Percentiles rank a stretch among this genome's conserved stretches.
Conservation (phyloP, 2,113 vertebrate species). For the Mesocricetus auratus region DNA sequence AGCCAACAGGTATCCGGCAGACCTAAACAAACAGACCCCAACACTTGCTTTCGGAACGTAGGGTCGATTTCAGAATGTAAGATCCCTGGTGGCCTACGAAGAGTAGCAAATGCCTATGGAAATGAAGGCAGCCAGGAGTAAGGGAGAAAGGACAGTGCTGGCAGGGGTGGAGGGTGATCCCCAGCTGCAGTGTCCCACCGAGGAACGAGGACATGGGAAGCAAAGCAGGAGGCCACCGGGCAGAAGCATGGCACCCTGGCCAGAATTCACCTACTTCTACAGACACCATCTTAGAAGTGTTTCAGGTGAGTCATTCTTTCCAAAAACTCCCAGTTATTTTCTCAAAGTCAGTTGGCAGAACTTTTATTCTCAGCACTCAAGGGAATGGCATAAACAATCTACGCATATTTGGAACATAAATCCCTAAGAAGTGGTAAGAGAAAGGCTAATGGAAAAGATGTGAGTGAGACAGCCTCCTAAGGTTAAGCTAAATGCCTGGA, state of each 20-base stretch:
- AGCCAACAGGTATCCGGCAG: not conserved
- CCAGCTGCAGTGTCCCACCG: too few species aligned
- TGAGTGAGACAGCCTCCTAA: not conserved
- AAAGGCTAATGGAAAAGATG: not conserved
- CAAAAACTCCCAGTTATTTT: not conserved
- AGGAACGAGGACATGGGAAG: not conserved
- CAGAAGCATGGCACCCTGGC: not conserved
- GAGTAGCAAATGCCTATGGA: not conserved
- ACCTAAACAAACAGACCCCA: not conserved
- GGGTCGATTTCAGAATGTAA: not conserved
- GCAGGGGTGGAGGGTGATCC: not conserved
- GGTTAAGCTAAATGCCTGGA: not conserved
- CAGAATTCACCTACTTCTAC: not conserved
- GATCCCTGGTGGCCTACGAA: not conserved
- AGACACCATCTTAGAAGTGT: not conserved
- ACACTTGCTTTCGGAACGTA: not conserved
- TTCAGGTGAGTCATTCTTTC: not conserved
- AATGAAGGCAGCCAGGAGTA: not conserved
- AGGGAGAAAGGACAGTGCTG: not conserved
- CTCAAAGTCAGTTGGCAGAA: slow-evolving; percentile 5
- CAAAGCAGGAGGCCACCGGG: fast-evolving
- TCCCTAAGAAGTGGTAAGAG: not conserved
- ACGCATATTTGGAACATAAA: slow-evolving; percentile 13
- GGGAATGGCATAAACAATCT: not conserved
- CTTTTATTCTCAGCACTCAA: not conserved